Evolutionary conservation across 2,113 vertebrate genomes (phyloP).

Genomic region (Noctilio leporinus): DNA sequence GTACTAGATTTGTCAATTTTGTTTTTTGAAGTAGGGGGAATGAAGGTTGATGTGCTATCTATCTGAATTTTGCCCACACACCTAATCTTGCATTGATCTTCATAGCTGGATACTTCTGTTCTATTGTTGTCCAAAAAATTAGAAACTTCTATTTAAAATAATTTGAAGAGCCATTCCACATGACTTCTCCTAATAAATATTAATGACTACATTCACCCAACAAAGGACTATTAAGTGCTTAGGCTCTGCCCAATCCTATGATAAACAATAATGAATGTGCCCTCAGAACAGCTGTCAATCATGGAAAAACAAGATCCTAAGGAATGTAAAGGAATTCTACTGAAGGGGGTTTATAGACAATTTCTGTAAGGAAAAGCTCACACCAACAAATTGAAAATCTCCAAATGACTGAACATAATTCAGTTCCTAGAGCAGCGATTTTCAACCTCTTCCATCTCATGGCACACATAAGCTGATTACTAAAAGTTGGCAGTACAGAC

Average conservation of each 20-base stretch:
- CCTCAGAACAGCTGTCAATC: background rate
- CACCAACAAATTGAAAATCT: background rate
- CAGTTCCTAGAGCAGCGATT: background rate
- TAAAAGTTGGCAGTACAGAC: no score
- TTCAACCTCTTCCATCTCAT: no score
- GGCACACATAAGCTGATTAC: no score
- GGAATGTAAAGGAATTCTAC: background rate
- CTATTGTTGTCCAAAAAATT: background rate
- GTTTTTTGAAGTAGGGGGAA: background rate
- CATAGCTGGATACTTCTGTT: background rate
- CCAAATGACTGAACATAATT: background rate
- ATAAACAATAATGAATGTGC: no score
- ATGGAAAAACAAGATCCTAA: background rate
- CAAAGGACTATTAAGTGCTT: background rate
- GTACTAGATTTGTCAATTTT: background rate
- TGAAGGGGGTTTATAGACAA: background rate
- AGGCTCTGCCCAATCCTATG: background rate
- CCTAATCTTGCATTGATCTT: background rate
- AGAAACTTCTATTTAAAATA: background rate
- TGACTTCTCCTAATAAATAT: background rate
- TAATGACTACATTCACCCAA: background rate
- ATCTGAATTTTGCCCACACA: background rate
- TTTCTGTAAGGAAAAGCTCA: background rate
- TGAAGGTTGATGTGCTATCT: background rate
- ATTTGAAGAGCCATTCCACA: background rate